These are phyloP conservation scores for Dromius quadrimaculatus DNA, from an alignment of 2,888 invertebrate species.

Conservation along the genomic window DNA sequence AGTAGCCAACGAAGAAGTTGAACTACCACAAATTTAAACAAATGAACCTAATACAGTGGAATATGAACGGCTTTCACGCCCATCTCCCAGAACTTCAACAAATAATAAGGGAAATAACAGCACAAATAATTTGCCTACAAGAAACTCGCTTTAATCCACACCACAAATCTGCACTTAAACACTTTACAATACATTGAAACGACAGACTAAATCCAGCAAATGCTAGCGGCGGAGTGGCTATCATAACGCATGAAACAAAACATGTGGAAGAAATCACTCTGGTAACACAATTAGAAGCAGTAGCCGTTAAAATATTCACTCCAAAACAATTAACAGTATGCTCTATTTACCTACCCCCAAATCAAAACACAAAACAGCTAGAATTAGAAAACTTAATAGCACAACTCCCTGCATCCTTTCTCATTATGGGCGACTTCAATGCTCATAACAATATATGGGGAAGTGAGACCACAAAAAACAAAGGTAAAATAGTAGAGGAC, in stretches of 20 bases:
- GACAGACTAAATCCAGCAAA: not conserved
- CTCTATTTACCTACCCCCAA: not conserved
- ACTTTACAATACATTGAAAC: too few species aligned
- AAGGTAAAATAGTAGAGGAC: not conserved
- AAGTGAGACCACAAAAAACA: not conserved
- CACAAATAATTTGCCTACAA: too few species aligned
- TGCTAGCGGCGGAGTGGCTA: not conserved
- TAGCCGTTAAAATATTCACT: too few species aligned
- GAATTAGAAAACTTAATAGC: not conserved
- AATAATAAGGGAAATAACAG: not conserved
- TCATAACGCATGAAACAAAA: not conserved
- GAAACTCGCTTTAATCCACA: too few species aligned
- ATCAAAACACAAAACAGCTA: not conserved
- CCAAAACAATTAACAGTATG: too few species aligned
- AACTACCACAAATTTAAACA: not conserved
- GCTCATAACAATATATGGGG: not conserved
- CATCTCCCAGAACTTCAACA: not conserved
- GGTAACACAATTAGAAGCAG: not conserved
- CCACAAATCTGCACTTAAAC: too few species aligned
- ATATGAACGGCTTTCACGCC: not conserved
- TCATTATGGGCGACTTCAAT: too few species aligned
- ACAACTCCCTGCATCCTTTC: not conserved
- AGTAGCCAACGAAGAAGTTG: not conserved
- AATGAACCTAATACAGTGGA: not conserved
- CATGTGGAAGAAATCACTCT: not conserved